Conservation (phyloP, 37 sponge, comb jelly and placozoan species). For the Ianthella basta region DNA sequence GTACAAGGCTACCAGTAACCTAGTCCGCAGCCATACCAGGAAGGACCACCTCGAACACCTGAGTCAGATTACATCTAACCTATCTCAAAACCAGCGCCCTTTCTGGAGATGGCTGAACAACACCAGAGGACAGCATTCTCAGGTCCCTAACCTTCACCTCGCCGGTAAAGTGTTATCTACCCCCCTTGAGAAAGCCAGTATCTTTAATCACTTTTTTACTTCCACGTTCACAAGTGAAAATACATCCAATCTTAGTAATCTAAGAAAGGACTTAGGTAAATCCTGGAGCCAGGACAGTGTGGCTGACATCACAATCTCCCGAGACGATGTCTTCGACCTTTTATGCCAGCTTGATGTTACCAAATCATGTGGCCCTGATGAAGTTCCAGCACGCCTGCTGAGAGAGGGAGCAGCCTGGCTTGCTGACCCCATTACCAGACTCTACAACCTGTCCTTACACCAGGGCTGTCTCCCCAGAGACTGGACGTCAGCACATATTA, state of each 20-base stretch:
- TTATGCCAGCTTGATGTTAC: constrained; percentile 22
- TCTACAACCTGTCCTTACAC: constrained; percentile 12
- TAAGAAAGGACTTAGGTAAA: neutral
- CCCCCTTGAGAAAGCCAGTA: neutral
- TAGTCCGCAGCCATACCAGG: neutral
- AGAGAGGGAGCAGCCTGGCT: constrained; percentile 35
- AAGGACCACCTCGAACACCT: neutral
- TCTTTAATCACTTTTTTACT: constrained; percentile 21
- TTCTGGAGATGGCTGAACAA: constrained; percentile 47
- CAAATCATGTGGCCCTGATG: constrained; percentile 49
- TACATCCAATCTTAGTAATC: neutral
- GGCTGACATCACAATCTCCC: neutral
- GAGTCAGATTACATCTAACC: constrained; percentile 19
- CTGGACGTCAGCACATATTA: constrained; percentile 38
- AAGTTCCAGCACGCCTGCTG: constrained; percentile 28
- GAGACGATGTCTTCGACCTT: neutral
- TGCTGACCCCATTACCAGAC: constrained; percentile 26
- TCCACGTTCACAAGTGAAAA: constrained; percentile 28
- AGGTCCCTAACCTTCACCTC: constrained; percentile 1
- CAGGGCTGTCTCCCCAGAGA: constrained; percentile 27
- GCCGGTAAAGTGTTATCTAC: neutral
- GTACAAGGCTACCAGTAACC: constrained; percentile 15
- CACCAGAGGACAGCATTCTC: neutral
- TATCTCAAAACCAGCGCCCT: neutral
- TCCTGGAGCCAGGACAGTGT: neutral